Base-by-base conservation (phyloP, 2,113 vertebrate genomes). In the Typhlomys cinereus region DNA sequence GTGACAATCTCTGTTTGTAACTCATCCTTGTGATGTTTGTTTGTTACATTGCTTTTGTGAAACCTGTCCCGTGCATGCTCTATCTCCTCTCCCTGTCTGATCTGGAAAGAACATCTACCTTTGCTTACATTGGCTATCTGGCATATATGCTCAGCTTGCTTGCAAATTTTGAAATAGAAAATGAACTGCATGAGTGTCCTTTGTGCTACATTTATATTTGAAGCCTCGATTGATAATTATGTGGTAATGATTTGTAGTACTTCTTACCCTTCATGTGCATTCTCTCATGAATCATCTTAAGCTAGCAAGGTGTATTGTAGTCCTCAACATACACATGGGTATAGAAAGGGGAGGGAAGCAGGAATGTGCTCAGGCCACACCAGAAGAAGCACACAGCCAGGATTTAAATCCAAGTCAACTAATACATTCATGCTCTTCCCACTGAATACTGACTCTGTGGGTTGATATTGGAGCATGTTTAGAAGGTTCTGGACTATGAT, bases 1-100 rank as follows among this genome's bases (percentile, higher is more conserved):
- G 59, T 69, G 76, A 67, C 57, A 39, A 52, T 69, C 71, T 74
- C 25, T 70, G 39, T 78, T 94, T 94, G 44, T 7, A 90, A 92
- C 57, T 8, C 52, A 52, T 7, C 12, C 12, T 3, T 81, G 64
- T 66, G 34, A 12, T 48, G 34, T 73, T 36, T 48, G 34, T 73
- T 36, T 73, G 39, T 44, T 75, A 27, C 27, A 76, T 95, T 3
- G 41, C 21, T 29, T 64, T 57, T 61, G 36, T 61, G 64, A 93
- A 82, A 76, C 31, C 27, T 54, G 31, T 48, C 3, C 86, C 44
- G 6, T 23, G 3, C 15, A 67, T 73, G 57, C 10, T 66, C 39
- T 73, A 0, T 85, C 54, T 86, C 74, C 52, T 62, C 34, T 61
- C 62, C 48, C 25, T 75, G 0, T 95, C 50, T 88, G 86, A 88